Percentiles rank a stretch among this genome's conserved stretches.
Evolutionary conservation across 2,888 invertebrate genomes (phyloP).

Genomic region (Stegophylla sp.): DNA sequence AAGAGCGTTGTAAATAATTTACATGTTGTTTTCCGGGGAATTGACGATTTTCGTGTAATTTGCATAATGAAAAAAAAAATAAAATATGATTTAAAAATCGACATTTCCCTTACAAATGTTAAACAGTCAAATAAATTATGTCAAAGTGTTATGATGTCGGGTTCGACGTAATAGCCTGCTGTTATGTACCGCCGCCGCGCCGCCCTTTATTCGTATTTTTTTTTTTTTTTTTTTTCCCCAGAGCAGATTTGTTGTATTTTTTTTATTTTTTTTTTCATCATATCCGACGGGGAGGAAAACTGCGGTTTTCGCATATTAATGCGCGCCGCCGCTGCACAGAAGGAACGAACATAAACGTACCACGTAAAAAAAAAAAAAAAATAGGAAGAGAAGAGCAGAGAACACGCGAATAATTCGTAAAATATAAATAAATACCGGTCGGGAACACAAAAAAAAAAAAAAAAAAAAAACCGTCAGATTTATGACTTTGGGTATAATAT

Average conservation of each 20-base stretch:
- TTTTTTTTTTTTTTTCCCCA: background rate
- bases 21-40: slow-evolving; percentile 15
- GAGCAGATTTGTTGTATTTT: slow-evolving; percentile 49
- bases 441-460: slow-evolving; percentile 13
- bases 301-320: slow-evolving; percentile 59
- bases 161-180: slow-evolving; percentile 32
- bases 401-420: slow-evolving; percentile 55
- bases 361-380: slow-evolving; percentile 9
- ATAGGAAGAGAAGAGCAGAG: slow-evolving; percentile 5
- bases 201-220: slow-evolving; percentile 26
- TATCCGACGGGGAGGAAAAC: slow-evolving; percentile 51
- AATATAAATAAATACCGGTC: slow-evolving; percentile 55
- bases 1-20: slow-evolving; percentile 38
- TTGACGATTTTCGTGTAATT: slow-evolving; percentile 26
- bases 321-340: no score
- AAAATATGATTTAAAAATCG: slow-evolving; percentile 44
- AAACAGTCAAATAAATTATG: slow-evolving; percentile 56
- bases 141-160: slow-evolving; percentile 52
- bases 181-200: slow-evolving; percentile 28
- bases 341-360: slow-evolving; percentile 28
- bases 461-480: slow-evolving; percentile 41
- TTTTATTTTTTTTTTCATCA: slow-evolving; percentile 45
- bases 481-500: slow-evolving; percentile 39
- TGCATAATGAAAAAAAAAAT: slow-evolving; percentile 28
- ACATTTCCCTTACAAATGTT: slow-evolving; percentile 50